Conservation (phyloP, 2,797 vertebrate genomes). For the Knipowitschia caucasica region DNA sequence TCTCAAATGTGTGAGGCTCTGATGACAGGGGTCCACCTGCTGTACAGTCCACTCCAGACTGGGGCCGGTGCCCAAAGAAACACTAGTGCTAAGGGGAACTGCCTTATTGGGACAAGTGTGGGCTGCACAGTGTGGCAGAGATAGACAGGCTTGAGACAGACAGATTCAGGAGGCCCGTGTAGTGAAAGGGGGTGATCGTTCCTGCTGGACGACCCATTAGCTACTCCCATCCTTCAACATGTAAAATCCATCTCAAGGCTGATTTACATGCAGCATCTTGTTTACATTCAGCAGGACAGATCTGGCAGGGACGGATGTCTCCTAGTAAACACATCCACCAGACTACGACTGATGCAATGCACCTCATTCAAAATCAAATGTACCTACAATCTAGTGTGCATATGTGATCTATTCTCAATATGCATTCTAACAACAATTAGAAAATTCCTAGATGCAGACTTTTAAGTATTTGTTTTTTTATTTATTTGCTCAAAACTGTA, state of each 20-base stretch:
- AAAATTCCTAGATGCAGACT: too few relatives aligned
- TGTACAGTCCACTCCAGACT: conserved; percentile 32
- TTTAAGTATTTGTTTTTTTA: too few relatives aligned
- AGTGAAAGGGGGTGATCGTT: conserved; percentile 11
- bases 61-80: conserved; percentile 25
- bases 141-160: conserved; percentile 3
- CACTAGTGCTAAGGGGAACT: conserved; percentile 30
- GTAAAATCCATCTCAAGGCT: conserved; percentile 15
- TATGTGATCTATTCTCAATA: neutral
- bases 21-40: conserved; percentile 62
- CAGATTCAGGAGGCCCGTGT: neutral
- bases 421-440: too few relatives aligned
- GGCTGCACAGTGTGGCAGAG: conserved; percentile 1
- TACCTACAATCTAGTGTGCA: neutral
- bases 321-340: neutral
- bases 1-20: conserved; percentile 42
- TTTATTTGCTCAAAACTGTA: too few relatives aligned
- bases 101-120: conserved; percentile 42
- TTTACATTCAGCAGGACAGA: conserved; percentile 12
- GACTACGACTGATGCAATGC: neutral
- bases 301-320: neutral
- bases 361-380: neutral
- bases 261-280: conserved; percentile 13
- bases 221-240: conserved; percentile 17
- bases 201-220: conserved; percentile 13